Percentiles rank a stretch among this genome's conserved stretches.
phyloP scores from a whole-genome alignment of 1,140 invertebrate species.

The Campoletis sonorensis region DNA sequence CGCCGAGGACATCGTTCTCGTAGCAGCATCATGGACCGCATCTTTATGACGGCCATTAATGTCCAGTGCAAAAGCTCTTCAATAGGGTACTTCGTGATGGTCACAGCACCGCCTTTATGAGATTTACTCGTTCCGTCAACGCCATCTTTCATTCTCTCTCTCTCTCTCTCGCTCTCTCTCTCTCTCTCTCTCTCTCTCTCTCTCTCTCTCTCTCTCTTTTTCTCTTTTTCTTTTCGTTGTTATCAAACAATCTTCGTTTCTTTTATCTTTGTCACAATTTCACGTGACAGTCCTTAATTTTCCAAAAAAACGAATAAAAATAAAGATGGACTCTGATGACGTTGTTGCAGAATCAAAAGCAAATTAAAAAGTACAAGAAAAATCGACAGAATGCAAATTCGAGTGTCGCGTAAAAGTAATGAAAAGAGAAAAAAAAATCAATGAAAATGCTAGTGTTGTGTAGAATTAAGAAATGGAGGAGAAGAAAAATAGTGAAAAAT shows the following conservation, averaged over 20 bases:
- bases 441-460: neutral
- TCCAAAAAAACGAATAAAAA: too few relatives aligned
- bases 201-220: neutral
- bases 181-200: neutral
- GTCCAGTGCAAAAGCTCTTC: constrained; percentile 54
- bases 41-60: constrained; percentile 63
- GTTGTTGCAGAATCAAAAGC: neutral
- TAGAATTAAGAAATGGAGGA: too few relatives aligned
- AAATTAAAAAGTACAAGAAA: too few relatives aligned
- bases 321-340: neutral
- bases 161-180: neutral
- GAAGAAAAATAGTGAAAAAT: neutral
- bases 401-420: too few relatives aligned
- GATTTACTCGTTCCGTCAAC: constrained; percentile 49
- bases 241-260: neutral
- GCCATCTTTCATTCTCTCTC: constrained; percentile 7
- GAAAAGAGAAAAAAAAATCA: neutral
- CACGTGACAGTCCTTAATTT: too few relatives aligned
- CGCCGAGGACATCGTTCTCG: constrained; percentile 43
- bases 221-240: neutral
- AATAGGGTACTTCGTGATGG: constrained; percentile 42
- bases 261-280: neutral
- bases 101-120: constrained; percentile 52
- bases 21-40: constrained; percentile 38
- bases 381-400: too few relatives aligned